Evolutionary conservation across 2,888 invertebrate genomes (phyloP), one percentile per base, ranked within the genome.

Genomic region (Mesodorylaimus sp.): DNA sequence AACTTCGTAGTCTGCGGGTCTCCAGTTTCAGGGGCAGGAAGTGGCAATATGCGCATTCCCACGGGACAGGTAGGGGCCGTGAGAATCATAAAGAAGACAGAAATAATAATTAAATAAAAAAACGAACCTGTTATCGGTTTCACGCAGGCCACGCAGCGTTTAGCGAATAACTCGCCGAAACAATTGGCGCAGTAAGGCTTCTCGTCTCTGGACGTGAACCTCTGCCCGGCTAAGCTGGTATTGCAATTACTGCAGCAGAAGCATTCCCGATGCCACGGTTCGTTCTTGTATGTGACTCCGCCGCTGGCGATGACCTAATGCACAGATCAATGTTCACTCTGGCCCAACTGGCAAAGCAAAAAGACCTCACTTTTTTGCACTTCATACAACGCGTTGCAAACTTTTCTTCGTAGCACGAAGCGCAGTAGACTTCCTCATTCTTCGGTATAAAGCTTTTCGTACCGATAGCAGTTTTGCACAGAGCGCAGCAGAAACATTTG

Each of bases 391-490:
- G 80, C 54, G 95, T 95, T 55, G 97, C 95, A 71, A 93, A 97
- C 76, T 97, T 95, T 73, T 93, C 91, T 71, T 97, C 95, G 68
- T 95, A 97, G 73, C 97, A 97, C 61, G 84, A 83, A 59, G 91
- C 87, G 74, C 97, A 97, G 75, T 88, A 95, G 71, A 95, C 93
- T 74, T 95, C 91, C 72, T 91, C 88, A 68, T 97, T 95, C 59
- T 91, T 79, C 48, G 97, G 97, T 74, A 97, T 95, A 75, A 97
- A 97, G 72, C 87, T 88, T 77, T 89, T 91, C 66, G 93, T 97
- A 59, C 95, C 93, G 68, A 99, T 97, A 58, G 89, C 79, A 56
- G 82, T 82, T 58, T 85, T 86, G 78, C 97, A 99, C 54, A 88
- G 84, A 61, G 83, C 83, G 74, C 97, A 97, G 72, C 86, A 85